These are phyloP conservation scores for Eleutherodactylus coqui DNA, from an alignment of 2,797 vertebrate species.

Conservation along the genomic window DNA sequence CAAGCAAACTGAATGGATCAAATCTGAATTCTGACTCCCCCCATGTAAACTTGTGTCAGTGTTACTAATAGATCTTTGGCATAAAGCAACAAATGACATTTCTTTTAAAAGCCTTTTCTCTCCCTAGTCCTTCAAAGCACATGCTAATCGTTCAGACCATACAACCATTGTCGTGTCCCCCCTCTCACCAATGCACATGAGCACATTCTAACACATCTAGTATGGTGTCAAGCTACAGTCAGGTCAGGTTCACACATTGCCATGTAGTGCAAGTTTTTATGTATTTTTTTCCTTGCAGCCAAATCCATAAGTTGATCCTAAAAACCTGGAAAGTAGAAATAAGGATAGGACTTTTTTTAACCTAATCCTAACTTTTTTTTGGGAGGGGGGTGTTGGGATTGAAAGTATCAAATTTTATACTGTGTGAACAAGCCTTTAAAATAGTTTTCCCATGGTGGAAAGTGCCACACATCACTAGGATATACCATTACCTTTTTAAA, in stretches of 20 bases:
- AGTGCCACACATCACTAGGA: background rate
- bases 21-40: background rate
- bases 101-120: slow-evolving; percentile 12
- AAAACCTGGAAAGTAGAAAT: background rate
- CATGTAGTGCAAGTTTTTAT: background rate
- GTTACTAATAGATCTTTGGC: background rate
- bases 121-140: slow-evolving; percentile 65
- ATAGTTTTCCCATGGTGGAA: background rate
- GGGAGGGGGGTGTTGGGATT: no score
- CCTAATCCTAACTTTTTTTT: background rate
- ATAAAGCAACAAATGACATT: background rate
- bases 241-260: background rate
- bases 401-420: background rate
- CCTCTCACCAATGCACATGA: background rate
- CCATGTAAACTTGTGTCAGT: background rate
- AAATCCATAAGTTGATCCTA: background rate
- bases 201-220: background rate
- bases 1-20: background rate
- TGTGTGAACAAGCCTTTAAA: background rate
- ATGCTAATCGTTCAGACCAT: slow-evolving; percentile 57
- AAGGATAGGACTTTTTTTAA: background rate
- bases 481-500: background rate
- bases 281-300: background rate
- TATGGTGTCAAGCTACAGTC: background rate
- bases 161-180: background rate